Percentiles rank a stretch among this genome's conserved stretches.
Conservation (phyloP, 35 echinoderm and acorn worm genomes). For the Nesometra sesokonis region DNA sequence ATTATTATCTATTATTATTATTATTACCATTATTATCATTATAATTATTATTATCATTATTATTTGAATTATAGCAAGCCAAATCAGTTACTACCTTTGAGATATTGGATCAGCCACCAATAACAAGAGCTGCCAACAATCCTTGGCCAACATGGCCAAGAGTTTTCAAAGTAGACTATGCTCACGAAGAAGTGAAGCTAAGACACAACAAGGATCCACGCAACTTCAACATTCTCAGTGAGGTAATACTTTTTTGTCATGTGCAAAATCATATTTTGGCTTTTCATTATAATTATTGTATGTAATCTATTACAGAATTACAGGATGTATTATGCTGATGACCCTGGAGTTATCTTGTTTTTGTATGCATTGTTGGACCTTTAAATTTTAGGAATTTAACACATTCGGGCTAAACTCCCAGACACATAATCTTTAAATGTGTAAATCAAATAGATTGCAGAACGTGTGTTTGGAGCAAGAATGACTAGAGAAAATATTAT, state of each 20-base stretch:
- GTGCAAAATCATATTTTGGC: too few species aligned
- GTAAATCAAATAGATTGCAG: too few species aligned
- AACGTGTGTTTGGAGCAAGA: too few species aligned
- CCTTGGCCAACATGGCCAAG: constrained; percentile 92
- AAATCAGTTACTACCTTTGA: constrained; percentile 91
- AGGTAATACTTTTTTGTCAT: constrained; percentile 53
- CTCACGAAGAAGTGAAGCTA: constrained; percentile 86
- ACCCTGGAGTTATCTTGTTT: background rate
- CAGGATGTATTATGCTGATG: background rate
- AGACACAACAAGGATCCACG: constrained; percentile 72
- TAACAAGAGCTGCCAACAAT: constrained; percentile 51
- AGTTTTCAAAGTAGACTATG: constrained; percentile 84
- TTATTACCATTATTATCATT: background rate
- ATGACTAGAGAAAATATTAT: too few species aligned
- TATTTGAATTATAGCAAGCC: constrained; percentile 26
- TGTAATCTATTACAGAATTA: too few species aligned
- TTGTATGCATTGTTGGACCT: background rate
- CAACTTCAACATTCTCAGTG: constrained; percentile 90
- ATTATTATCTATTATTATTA: too few species aligned
- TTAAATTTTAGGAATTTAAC: too few species aligned
- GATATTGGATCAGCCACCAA: constrained; percentile 76
- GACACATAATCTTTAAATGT: too few species aligned
- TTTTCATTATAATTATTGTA: too few species aligned
- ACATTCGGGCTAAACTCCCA: too few species aligned
- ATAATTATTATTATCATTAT: background rate